phyloP scores from a whole-genome alignment of 2,888 invertebrate genomes.

The Platycheirus rosarum region DNA sequence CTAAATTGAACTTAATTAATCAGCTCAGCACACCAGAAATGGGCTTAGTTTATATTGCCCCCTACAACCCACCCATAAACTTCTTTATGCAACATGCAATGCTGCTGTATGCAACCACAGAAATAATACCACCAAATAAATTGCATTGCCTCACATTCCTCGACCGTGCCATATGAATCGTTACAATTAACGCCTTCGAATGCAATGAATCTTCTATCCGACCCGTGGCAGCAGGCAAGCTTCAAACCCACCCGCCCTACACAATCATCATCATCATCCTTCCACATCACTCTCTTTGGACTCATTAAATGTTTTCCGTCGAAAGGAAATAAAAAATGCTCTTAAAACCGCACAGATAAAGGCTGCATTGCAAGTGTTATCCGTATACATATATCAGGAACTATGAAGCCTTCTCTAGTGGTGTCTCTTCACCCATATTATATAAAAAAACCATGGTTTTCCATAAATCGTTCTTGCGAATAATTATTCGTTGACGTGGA shows the following conservation, averaged over 20 bases:
- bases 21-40: slow-evolving; percentile 42
- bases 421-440: background rate
- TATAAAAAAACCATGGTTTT: slow-evolving; percentile 12
- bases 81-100: background rate
- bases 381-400: too few species aligned
- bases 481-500: slow-evolving; percentile 27
- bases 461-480: slow-evolving; percentile 22
- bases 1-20: slow-evolving; percentile 71
- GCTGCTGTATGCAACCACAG: slow-evolving; percentile 5
- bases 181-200: slow-evolving; percentile 71
- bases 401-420: too few species aligned
- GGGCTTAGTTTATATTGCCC: slow-evolving; percentile 43
- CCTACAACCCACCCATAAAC: background rate
- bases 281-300: slow-evolving; percentile 63
- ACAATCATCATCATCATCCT: slow-evolving; percentile 53
- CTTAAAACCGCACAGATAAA: slow-evolving; percentile 60
- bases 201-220: slow-evolving; percentile 69
- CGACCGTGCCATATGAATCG: slow-evolving; percentile 61
- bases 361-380: slow-evolving; percentile 45
- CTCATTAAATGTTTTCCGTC: slow-evolving; percentile 71
- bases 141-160: slow-evolving; percentile 30
- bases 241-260: slow-evolving; percentile 27
- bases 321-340: slow-evolving; percentile 62
- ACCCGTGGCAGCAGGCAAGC: slow-evolving; percentile 18
- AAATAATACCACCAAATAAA: slow-evolving; percentile 58